A percentile compares a stretch with the other conserved stretches of the same genome.
phyloP scores from a whole-genome alignment of 2,113 vertebrate species.

The Lontra canadensis region DNA sequence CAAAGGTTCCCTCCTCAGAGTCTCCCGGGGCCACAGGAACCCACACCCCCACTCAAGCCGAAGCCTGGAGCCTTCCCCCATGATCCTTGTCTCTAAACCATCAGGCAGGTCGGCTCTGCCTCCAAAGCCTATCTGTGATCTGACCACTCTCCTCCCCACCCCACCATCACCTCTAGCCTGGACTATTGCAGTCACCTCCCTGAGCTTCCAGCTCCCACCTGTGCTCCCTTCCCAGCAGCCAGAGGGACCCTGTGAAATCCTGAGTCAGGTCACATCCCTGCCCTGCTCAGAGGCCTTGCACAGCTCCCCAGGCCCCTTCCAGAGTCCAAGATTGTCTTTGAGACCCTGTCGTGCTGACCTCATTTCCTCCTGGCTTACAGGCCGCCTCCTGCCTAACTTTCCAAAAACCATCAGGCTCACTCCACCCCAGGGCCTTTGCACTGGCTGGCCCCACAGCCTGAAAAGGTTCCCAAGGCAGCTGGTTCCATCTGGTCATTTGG shows the following conservation, averaged over 20 bases:
- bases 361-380: neutral
- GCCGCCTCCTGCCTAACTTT: neutral
- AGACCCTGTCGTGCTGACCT: fast-evolving
- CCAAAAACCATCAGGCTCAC: no score
- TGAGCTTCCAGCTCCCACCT: neutral
- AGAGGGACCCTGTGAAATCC: neutral
- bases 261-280: neutral
- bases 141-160: fast-evolving
- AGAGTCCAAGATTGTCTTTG: fast-evolving
- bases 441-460: neutral
- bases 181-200: neutral
- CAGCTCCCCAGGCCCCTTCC: neutral
- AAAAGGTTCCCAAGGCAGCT: neutral
- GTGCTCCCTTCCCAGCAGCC: neutral
- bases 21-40: fast-evolving
- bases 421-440: neutral
- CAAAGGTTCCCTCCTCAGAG: neutral
- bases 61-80: neutral
- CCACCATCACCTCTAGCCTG: neutral
- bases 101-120: neutral
- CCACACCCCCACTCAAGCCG: neutral
- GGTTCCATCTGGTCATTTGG: neutral
- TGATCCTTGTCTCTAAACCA: neutral
- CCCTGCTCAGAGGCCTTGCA: neutral
- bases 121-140: neutral